phyloP scores from a whole-genome alignment of 2,888 invertebrate genomes.

The Pseudococcus longispinus region DNA sequence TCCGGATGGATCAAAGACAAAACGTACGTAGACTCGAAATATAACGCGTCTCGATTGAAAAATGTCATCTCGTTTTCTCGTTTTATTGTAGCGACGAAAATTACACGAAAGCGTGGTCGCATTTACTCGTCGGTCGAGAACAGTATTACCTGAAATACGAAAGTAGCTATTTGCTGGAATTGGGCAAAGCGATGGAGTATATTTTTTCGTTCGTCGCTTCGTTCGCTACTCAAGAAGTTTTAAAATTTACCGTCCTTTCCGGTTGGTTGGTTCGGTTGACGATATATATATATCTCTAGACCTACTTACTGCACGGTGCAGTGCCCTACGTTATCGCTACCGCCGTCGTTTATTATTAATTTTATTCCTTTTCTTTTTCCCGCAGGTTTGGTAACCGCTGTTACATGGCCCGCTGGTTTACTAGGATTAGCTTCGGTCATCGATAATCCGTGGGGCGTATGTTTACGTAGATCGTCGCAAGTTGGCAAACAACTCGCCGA shows the following conservation, averaged over 20 bases:
- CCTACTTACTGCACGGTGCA: too few relatives aligned
- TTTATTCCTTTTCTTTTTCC: not conserved
- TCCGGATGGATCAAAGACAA: conserved; percentile 72
- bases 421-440: conserved; percentile 68
- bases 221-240: conserved; percentile 70
- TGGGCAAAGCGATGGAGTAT: conserved; percentile 71
- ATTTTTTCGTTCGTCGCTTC: conserved; percentile 68
- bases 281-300: too few relatives aligned
- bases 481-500: conserved; percentile 72
- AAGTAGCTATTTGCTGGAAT: conserved; percentile 68
- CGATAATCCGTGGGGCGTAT: conserved; percentile 75
- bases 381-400: conserved; percentile 69
- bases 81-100: conserved; percentile 61
- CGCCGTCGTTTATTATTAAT: too few relatives aligned
- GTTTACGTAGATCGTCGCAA: conserved; percentile 68
- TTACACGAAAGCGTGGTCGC: conserved; percentile 67
- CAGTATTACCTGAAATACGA: conserved; percentile 73
- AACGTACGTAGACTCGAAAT: conserved; percentile 54
- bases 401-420: conserved; percentile 72
- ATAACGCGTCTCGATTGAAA: too few relatives aligned
- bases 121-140: conserved; percentile 68
- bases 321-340: too few relatives aligned
- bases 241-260: conserved; percentile 71
- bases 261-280: too few relatives aligned
- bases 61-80: not conserved